Evolutionary conservation across 2,797 vertebrate genomes (phyloP).

Genomic region (Bradypus variegatus): DNA sequence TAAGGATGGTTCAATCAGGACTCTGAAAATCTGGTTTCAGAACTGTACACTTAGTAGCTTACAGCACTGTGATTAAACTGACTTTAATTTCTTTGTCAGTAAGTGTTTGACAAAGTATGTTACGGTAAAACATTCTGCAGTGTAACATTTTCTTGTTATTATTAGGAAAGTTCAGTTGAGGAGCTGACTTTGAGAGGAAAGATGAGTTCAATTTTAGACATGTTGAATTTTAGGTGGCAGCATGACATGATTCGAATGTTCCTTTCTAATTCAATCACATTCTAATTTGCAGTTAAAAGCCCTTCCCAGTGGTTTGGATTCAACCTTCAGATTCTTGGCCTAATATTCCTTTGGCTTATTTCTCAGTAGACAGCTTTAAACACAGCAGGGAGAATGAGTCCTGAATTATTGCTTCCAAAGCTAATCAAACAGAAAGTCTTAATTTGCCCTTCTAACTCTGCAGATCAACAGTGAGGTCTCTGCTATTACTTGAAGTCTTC

Average conservation of each 20-base stretch:
- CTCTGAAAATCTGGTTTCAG: not conserved
- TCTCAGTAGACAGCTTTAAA: constrained; percentile 47
- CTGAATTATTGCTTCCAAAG: constrained; percentile 27
- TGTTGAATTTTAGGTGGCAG: constrained; percentile 41
- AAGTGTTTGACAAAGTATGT: not conserved
- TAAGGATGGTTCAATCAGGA: not conserved
- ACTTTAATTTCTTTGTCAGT: not conserved
- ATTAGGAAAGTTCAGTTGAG: not conserved
- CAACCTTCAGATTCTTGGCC: constrained; percentile 42
- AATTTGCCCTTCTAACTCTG: not conserved
- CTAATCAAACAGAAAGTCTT: constrained; percentile 51
- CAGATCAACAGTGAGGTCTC: not conserved
- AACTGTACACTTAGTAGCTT: not conserved
- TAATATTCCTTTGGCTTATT: constrained; percentile 44
- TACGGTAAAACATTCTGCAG: not conserved
- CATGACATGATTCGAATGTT: constrained; percentile 24
- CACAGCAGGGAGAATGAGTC: constrained; percentile 3
- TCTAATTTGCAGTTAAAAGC: not conserved
- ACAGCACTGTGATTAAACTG: not conserved
- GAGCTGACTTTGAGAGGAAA: not conserved
- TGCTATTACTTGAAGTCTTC: not conserved
- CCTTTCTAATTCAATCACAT: constrained; percentile 39
- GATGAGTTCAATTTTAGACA: constrained; percentile 30
- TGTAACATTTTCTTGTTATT: not conserved
- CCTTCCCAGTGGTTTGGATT: constrained; percentile 58